Evolutionary conservation across 2,888 invertebrate species (phyloP).

Genomic region (Agrochola litura): DNA sequence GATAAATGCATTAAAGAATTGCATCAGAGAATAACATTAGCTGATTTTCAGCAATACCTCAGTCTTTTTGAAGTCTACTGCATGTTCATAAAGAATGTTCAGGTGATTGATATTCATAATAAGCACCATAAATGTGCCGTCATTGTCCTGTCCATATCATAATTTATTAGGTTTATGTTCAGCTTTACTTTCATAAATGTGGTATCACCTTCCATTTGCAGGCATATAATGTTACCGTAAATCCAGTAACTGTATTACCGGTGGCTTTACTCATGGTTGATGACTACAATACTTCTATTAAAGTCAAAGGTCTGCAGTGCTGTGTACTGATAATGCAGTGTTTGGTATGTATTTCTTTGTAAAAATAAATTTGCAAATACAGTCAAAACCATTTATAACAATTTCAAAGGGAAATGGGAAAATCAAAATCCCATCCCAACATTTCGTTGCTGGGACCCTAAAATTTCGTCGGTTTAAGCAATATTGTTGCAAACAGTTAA

Average conservation of each 20-base stretch:
- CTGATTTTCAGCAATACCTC: constrained; percentile 82
- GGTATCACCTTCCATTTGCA: constrained; percentile 66
- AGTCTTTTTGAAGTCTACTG: constrained; percentile 81
- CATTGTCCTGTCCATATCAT: no score
- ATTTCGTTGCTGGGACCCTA: no score
- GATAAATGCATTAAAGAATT: constrained; percentile 78
- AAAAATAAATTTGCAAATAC: neutral
- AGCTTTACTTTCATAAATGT: neutral
- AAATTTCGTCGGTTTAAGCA: no score
- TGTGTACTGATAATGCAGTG: constrained; percentile 76
- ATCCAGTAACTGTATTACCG: constrained; percentile 78
- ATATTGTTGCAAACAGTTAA: no score
- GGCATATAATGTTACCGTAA: constrained; percentile 75
- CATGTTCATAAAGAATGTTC: constrained; percentile 73
- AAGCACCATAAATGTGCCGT: neutral
- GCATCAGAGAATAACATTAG: constrained; percentile 77
- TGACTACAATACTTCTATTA: constrained; percentile 79
- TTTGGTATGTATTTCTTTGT: constrained; percentile 75
- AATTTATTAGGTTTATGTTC: no score
- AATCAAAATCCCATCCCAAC: no score
- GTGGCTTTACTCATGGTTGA: constrained; percentile 80
- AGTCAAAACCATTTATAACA: no score
- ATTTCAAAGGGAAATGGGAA: no score
- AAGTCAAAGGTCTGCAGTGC: constrained; percentile 80
- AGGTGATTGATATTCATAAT: constrained; percentile 67